Evolutionary conservation across 2,888 invertebrate genomes (phyloP).

Genomic region (Sarcophaga carnaria): DNA sequence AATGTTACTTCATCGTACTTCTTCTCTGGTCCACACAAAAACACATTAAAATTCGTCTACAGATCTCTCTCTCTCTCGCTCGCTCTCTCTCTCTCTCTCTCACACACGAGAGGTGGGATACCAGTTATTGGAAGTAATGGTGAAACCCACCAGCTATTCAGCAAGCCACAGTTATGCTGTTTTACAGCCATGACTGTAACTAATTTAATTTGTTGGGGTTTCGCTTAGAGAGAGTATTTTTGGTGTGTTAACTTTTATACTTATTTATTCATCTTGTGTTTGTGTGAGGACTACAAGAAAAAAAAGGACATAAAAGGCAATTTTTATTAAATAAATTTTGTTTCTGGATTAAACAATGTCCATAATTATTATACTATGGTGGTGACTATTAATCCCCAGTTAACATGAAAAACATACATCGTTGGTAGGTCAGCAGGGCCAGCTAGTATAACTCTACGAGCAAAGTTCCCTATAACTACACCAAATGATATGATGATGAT

Average conservation of each 20-base stretch:
- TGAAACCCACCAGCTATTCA: neutral
- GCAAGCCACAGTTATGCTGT: constrained; percentile 19
- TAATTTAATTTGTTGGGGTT: constrained; percentile 62
- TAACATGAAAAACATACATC: too few species aligned
- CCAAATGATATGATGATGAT: too few species aligned
- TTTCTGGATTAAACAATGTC: too few species aligned
- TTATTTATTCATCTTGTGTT: constrained; percentile 10
- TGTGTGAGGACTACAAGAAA: neutral
- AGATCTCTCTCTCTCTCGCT: neutral
- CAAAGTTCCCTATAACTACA: too few species aligned
- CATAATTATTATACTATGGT: too few species aligned
- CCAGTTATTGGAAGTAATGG: too few species aligned
- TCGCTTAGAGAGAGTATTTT: constrained; percentile 12
- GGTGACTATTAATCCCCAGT: too few species aligned
- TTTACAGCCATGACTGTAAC: constrained; percentile 62
- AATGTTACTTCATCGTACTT: neutral
- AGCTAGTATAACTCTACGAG: too few species aligned
- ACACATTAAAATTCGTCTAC: neutral
- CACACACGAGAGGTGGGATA: neutral
- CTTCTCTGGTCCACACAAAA: neutral
- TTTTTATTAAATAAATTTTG: too few species aligned
- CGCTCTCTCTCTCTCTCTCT: too few species aligned
- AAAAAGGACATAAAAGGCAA: neutral
- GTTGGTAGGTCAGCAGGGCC: too few species aligned
- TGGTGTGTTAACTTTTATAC: constrained; percentile 35